These are phyloP conservation scores for Limnephilus marmoratus DNA, from an alignment of 2,888 invertebrate species.

Conservation along the genomic window DNA sequence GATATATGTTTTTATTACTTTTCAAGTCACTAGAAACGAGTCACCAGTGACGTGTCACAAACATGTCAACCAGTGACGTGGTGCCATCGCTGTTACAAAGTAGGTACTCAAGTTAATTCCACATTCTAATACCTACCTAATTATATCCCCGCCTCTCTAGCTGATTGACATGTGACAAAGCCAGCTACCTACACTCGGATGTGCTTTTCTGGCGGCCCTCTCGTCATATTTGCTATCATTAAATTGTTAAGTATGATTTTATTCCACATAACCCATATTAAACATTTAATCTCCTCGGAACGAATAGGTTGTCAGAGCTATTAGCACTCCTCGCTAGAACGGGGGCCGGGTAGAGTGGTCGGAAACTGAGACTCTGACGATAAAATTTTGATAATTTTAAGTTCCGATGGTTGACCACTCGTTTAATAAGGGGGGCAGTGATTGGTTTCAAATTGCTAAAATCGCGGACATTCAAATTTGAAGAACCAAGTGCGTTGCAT, in stretches of 20 bases:
- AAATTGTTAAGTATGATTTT: not conserved
- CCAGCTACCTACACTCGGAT: slow-evolving; percentile 2
- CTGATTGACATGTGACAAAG: not conserved
- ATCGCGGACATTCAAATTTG: slow-evolving; percentile 49
- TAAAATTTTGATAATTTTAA: not conserved
- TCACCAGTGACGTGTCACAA: too few species aligned
- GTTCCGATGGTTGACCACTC: not conserved
- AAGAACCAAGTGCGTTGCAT: slow-evolving; percentile 47
- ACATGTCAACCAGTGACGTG: not conserved
- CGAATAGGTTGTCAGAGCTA: not conserved
- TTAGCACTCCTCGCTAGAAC: not conserved
- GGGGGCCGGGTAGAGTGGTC: not conserved
- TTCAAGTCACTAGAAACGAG: not conserved
- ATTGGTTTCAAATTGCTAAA: slow-evolving; percentile 49
- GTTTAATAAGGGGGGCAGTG: slow-evolving; percentile 22
- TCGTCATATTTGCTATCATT: not conserved
- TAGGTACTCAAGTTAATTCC: not conserved
- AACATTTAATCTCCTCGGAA: not conserved
- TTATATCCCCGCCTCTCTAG: not conserved
- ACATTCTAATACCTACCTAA: not conserved
- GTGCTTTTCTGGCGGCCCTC: not conserved
- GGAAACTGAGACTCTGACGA: not conserved
- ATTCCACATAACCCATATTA: not conserved
- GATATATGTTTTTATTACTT: too few species aligned
- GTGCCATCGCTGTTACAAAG: not conserved